Conservation (phyloP, 30 jellyfish, hydroid and myxozoan species). For the Chrysaora quinquecirrha region DNA sequence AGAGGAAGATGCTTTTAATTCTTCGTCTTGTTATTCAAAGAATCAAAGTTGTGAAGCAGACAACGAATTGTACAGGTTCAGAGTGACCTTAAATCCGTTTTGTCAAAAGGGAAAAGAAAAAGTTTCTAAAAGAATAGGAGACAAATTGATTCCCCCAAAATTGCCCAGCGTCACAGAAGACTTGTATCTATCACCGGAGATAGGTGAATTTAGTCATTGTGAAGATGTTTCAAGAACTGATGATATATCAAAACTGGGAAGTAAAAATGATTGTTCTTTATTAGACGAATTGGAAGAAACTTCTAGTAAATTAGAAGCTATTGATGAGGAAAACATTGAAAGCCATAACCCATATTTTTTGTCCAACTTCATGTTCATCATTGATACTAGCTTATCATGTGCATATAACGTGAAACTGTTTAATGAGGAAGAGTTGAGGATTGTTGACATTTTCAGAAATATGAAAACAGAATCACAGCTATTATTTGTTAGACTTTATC, state of each 20-base stretch:
- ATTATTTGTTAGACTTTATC: slow-evolving; percentile 75
- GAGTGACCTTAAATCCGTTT: too few relatives aligned
- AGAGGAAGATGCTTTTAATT: too few relatives aligned
- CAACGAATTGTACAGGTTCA: too few relatives aligned
- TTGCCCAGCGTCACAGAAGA: background rate
- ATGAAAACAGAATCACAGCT: slow-evolving; percentile 33
- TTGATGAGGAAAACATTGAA: background rate
- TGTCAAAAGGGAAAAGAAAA: too few relatives aligned
- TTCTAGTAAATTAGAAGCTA: background rate
- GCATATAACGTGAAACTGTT: background rate
- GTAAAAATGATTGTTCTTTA: background rate
- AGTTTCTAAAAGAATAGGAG: too few relatives aligned
- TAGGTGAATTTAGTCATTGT: background rate
- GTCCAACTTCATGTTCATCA: background rate
- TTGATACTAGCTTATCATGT: background rate
- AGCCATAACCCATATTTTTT: background rate
- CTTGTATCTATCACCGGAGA: too few relatives aligned
- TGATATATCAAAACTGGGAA: too few relatives aligned
- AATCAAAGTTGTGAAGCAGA: too few relatives aligned
- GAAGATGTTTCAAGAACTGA: background rate
- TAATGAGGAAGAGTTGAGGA: background rate
- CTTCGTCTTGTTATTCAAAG: too few relatives aligned
- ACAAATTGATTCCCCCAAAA: background rate
- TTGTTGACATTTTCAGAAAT: background rate
- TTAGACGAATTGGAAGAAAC: background rate